phyloP scores from a whole-genome alignment of 2,888 invertebrate genomes.

The Amphipoea oculea region DNA sequence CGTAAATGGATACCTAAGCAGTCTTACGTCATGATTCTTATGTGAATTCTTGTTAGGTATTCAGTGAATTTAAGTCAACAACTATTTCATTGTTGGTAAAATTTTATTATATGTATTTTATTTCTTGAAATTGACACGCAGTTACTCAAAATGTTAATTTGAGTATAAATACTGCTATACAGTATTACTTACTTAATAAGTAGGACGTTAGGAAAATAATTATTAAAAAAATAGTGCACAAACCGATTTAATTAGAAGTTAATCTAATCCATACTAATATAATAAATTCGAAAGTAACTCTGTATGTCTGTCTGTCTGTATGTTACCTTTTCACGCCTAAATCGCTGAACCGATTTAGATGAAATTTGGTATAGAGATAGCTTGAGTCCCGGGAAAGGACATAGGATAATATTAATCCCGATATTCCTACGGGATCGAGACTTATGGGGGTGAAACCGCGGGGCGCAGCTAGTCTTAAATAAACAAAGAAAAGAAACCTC shows the following conservation, averaged over 20 bases:
- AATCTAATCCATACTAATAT: background rate
- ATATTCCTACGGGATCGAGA: no score
- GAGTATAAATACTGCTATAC: background rate
- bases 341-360: no score
- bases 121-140: background rate
- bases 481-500: background rate
- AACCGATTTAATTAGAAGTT: background rate
- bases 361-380: no score
- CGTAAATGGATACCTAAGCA: background rate
- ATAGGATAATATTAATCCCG: no score
- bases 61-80: background rate
- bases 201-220: background rate
- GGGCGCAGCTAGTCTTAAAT: no score
- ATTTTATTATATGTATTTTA: background rate
- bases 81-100: background rate
- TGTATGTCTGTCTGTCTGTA: no score
- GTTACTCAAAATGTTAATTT: background rate
- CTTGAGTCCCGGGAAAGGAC: no score
- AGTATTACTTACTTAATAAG: background rate
- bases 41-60: background rate
- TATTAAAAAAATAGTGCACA: background rate
- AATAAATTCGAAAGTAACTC: no score
- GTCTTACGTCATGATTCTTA: background rate
- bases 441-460: no score
- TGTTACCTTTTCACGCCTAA: no score